These are phyloP conservation scores for Naso thynnoides DNA, from an alignment of 2,797 vertebrate genomes.

Conservation along the genomic window DNA sequence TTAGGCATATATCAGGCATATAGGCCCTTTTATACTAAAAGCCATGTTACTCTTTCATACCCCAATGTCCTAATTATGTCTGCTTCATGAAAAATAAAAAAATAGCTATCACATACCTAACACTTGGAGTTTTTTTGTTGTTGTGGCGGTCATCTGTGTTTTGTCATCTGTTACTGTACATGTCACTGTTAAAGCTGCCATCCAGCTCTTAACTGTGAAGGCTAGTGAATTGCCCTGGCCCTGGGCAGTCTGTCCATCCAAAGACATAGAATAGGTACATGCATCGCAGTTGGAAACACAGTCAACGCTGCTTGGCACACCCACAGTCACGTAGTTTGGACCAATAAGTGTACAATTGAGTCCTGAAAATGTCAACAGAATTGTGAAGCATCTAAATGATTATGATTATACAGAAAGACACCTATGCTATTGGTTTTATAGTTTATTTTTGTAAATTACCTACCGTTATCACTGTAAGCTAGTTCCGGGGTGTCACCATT, in stretches of 20 bases:
- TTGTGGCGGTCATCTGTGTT: rapidly evolving
- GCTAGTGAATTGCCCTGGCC: constrained; percentile 40
- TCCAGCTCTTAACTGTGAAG: constrained; percentile 44
- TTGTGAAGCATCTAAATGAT: not conserved
- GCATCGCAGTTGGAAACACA: constrained; percentile 12
- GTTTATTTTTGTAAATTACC: constrained; percentile 4
- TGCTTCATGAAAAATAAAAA: no score
- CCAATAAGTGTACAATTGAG: not conserved
- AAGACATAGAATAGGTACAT: constrained; percentile 58
- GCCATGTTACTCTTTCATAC: not conserved
- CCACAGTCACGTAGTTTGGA: constrained; percentile 61
- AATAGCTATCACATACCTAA: constrained; percentile 40
- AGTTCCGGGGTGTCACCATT: constrained; percentile 4
- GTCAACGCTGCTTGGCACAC: constrained; percentile 55
- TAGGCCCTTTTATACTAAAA: not conserved
- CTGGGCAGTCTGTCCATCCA: constrained; percentile 1
- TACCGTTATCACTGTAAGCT: not conserved
- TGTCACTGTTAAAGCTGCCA: constrained; percentile 26
- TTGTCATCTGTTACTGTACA: constrained; percentile 26
- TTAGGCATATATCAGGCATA: no score
- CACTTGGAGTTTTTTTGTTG: constrained; percentile 54
- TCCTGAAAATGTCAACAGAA: constrained; percentile 22
- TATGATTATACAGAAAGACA: not conserved
- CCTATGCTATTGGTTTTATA: not conserved
- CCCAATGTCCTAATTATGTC: no score